Percentiles rank a stretch among this genome's conserved stretches.
These are phyloP conservation scores for Psittacula cyanocephala DNA, from an alignment of 2,113 vertebrate species.

Conservation along the genomic window DNA sequence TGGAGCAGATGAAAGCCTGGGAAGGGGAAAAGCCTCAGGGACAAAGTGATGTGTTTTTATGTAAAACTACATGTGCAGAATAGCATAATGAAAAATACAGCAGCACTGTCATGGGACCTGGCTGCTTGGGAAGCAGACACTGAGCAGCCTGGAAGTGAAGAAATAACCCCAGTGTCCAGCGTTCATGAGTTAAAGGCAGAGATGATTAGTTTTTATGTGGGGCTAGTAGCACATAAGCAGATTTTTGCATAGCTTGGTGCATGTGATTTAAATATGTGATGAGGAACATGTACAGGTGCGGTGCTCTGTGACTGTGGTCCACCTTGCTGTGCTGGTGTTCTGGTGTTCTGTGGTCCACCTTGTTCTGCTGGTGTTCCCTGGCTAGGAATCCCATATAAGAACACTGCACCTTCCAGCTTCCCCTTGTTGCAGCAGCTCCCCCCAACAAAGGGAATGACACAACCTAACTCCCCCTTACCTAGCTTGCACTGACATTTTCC, in stretches of 20 bases:
- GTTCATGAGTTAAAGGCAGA: background rate
- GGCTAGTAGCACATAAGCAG: background rate
- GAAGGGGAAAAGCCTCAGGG: constrained; percentile 17
- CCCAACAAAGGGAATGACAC: background rate
- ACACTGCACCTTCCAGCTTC: background rate
- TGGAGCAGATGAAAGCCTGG: background rate
- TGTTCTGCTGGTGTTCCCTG: background rate
- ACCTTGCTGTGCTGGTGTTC: background rate
- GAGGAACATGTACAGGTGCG: background rate
- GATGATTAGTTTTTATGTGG: background rate
- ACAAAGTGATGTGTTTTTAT: background rate
- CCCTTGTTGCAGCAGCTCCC: background rate
- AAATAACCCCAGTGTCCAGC: background rate
- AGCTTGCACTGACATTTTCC: background rate
- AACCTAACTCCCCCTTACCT: background rate
- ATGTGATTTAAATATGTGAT: background rate
- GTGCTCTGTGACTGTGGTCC: background rate
- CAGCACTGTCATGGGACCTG: background rate
- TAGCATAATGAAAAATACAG: constrained; percentile 26
- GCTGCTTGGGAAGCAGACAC: background rate
- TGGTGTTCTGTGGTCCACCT: too few species aligned
- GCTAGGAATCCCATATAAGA: background rate
- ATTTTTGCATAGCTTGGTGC: background rate
- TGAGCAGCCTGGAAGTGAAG: background rate
- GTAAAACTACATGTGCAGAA: background rate